A percentile compares a stretch with the other conserved stretches of the same genome.
phyloP scores from a whole-genome alignment of 1,140 invertebrate genomes.

The Caenorhabditis elegans region DNA sequence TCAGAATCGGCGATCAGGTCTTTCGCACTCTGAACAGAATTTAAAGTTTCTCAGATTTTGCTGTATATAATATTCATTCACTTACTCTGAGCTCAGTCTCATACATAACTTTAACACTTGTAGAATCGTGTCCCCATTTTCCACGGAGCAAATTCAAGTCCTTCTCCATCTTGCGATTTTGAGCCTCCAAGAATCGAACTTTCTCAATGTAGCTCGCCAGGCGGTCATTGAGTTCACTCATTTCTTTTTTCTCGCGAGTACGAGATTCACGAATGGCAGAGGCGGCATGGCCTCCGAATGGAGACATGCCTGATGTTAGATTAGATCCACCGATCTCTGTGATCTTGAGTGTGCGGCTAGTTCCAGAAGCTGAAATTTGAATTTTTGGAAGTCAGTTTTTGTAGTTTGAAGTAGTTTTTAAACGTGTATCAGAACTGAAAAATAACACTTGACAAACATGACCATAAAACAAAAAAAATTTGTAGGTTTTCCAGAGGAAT shows the following conservation, averaged over 20 bases:
- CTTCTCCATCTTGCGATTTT: conserved; percentile 68
- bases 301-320: conserved; percentile 51
- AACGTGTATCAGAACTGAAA: no score
- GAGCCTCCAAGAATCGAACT: conserved; percentile 69
- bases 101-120: conserved; percentile 69
- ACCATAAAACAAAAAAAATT: no score
- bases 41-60: neutral
- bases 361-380: conserved; percentile 9
- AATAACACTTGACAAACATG: no score
- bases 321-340: neutral
- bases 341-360: neutral
- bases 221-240: conserved; percentile 64
- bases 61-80: neutral
- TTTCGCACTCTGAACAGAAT: conserved; percentile 53
- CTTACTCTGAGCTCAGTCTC: conserved; percentile 67
- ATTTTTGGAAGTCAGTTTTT: no score
- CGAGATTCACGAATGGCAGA: conserved; percentile 67
- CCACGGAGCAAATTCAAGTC: conserved; percentile 68
- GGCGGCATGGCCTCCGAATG: conserved; percentile 66
- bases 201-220: conserved; percentile 66
- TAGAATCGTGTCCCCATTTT: conserved; percentile 69
- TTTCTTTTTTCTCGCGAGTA: conserved; percentile 66
- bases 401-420: no score
- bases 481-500: no score
- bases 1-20: conserved; percentile 61